These are phyloP conservation scores for Alviniconcha strummeri DNA, from an alignment of 2,888 invertebrate species.

Conservation along the genomic window DNA sequence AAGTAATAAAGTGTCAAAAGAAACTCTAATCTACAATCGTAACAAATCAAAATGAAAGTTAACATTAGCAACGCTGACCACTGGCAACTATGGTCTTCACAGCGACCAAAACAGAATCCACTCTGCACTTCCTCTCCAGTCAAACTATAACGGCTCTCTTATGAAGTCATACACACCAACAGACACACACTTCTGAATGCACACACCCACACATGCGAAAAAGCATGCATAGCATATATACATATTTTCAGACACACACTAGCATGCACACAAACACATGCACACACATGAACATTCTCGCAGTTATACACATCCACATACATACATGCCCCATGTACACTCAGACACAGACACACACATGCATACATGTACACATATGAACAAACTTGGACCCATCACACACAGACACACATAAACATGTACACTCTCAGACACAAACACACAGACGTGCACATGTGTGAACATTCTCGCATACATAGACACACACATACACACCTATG, in stretches of 20 bases:
- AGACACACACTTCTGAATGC: not conserved
- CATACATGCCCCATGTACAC: not conserved
- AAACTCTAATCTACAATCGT: no score
- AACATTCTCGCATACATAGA: not conserved
- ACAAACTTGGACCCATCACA: not conserved
- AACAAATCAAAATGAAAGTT: no score
- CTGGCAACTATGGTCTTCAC: not conserved
- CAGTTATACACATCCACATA: not conserved
- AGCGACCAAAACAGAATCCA: not conserved
- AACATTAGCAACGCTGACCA: not conserved
- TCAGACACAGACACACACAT: not conserved
- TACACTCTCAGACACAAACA: no score
- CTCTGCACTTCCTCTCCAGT: not conserved
- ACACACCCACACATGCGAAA: no score
- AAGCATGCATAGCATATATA: not conserved
- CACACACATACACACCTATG: not conserved
- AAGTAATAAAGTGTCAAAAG: no score
- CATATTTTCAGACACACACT: not conserved
- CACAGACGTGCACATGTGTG: no score
- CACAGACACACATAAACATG: not conserved
- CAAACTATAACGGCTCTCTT: not conserved
- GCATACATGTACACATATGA: not conserved
- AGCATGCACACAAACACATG: not conserved
- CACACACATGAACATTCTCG: not conserved
- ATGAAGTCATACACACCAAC: not conserved